A percentile compares a stretch with the other conserved stretches of the same genome.
These are phyloP conservation scores for Philhelius pedissequus DNA, from an alignment of 2,888 invertebrate genomes.

Conservation along the genomic window DNA sequence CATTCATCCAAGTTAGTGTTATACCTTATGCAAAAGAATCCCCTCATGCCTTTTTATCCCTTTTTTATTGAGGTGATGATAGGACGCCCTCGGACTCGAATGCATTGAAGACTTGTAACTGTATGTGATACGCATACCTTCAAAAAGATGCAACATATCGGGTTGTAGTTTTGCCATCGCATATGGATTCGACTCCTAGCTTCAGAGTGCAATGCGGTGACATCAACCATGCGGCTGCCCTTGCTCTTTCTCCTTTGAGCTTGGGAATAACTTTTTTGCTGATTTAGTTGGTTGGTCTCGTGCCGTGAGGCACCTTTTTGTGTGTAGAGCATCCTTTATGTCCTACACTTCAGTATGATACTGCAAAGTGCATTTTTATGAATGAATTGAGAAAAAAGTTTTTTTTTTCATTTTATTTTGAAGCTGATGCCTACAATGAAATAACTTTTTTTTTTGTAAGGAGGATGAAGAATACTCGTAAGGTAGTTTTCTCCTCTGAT, in stretches of 20 bases:
- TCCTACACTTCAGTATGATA: neutral
- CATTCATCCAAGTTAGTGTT: constrained; percentile 13
- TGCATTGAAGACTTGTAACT: constrained; percentile 33
- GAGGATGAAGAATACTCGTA: neutral
- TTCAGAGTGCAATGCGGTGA: constrained; percentile 40
- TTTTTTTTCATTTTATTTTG: neutral
- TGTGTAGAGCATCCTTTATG: constrained; percentile 13
- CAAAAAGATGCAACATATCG: neutral
- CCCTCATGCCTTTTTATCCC: neutral
- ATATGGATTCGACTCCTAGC: neutral
- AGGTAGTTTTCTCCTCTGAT: constrained; percentile 16
- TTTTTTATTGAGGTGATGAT: constrained; percentile 2
- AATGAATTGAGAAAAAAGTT: constrained; percentile 29
- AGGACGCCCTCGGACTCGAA: neutral
- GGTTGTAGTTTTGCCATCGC: neutral
- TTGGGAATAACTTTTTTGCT: neutral
- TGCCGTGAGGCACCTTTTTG: constrained; percentile 50
- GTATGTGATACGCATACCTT: constrained; percentile 16
- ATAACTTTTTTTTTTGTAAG: neutral
- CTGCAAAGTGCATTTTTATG: constrained; percentile 63
- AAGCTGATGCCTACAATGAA: neutral
- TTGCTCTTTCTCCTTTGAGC: constrained; percentile 1
- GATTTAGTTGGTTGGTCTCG: constrained; percentile 37
- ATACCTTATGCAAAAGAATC: constrained; percentile 37
- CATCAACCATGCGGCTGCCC: neutral